Evolutionary conservation across 2,888 invertebrate genomes (phyloP).

Genomic region (Phortica magna): DNA sequence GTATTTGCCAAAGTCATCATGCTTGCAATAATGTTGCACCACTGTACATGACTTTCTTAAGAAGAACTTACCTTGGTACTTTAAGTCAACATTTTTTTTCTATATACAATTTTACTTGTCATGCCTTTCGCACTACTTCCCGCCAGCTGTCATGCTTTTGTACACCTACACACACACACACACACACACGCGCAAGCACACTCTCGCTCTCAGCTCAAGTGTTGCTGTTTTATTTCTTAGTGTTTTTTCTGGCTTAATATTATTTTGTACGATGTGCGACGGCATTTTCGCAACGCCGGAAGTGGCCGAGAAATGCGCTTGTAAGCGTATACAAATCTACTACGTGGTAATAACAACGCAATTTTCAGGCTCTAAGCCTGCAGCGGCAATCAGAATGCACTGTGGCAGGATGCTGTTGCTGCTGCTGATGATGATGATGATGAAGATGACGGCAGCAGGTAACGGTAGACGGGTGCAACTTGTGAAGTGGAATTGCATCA

Average conservation of each 20-base stretch:
- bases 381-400: conserved; percentile 10
- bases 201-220: not conserved
- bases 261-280: not conserved
- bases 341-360: conserved; percentile 15
- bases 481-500: conserved; percentile 20
- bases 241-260: not conserved
- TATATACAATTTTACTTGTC: not conserved
- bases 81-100: not conserved
- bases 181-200: conserved; percentile 34
- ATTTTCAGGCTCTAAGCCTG: conserved; percentile 13
- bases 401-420: not conserved
- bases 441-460: not conserved
- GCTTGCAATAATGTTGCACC: not conserved
- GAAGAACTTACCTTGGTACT: not conserved
- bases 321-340: conserved; percentile 9
- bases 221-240: not conserved
- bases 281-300: conserved; percentile 2
- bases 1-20: too few relatives aligned
- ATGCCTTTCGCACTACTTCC: not conserved
- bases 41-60: not conserved
- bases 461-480: not conserved
- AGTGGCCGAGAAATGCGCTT: conserved; percentile 11
- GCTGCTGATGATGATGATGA: not conserved
- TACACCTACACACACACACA: conserved; percentile 13
- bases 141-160: not conserved